Conservation (phyloP, 2,113 vertebrate species). For the Thymallus thymallus region DNA sequence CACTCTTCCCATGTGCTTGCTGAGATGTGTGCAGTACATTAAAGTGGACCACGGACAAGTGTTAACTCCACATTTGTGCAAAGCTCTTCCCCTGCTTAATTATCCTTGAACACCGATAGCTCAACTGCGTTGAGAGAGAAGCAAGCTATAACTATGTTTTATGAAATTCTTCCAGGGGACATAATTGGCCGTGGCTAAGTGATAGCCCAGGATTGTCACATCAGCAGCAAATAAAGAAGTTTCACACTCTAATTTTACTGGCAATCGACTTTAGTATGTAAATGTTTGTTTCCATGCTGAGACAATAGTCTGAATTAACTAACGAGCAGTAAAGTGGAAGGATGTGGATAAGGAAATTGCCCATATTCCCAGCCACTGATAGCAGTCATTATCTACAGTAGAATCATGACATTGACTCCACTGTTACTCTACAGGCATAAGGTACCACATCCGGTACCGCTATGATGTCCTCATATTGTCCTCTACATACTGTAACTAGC, state of each 20-base stretch:
- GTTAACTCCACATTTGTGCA: constrained; percentile 18
- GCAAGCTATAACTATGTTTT: constrained; percentile 65
- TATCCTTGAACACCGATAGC: constrained; percentile 41
- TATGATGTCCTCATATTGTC: neutral
- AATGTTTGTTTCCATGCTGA: neutral
- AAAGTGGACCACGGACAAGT: constrained; percentile 8
- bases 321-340: no score
- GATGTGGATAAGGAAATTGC: no score
- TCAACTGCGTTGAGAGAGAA: constrained; percentile 12
- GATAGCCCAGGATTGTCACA: constrained; percentile 44
- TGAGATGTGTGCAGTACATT: constrained; percentile 28
- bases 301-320: neutral
- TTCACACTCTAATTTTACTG: neutral
- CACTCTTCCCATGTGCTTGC: constrained; percentile 25
- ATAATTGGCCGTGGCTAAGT: constrained; percentile 65
- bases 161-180: constrained; percentile 70
- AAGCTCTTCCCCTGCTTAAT: constrained; percentile 44
- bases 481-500: constrained; percentile 22
- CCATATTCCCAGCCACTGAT: constrained; percentile 1
- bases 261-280: no score
- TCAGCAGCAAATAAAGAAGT: constrained; percentile 48
- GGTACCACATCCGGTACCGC: neutral
- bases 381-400: no score
- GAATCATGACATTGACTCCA: no score
- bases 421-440: no score